Evolutionary conservation across 23 tunicate species (phyloP).

Genomic region (Oikopleura dioica): DNA sequence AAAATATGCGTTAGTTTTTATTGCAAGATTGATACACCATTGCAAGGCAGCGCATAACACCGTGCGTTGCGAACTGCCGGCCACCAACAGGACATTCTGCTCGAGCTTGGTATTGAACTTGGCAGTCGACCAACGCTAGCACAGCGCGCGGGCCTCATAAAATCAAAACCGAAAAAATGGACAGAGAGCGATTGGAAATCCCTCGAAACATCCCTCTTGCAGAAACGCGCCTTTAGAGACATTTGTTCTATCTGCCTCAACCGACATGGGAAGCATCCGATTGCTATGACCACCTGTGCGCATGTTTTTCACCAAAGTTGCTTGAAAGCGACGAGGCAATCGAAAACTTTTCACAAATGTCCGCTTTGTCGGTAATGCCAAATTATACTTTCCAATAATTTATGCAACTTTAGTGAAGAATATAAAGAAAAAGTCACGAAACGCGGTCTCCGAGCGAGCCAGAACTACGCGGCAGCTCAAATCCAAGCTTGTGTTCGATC

Average conservation of each 20-base stretch:
- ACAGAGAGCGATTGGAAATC: neutral
- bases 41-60: too few species aligned
- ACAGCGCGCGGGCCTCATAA: neutral
- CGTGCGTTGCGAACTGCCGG: neutral
- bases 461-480: neutral
- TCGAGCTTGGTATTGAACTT: neutral
- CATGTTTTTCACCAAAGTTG: neutral
- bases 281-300: neutral
- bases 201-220: neutral
- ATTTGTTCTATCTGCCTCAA: neutral
- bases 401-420: too few species aligned
- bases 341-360: neutral
- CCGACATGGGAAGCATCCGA: neutral
- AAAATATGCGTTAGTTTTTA: too few species aligned
- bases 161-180: neutral
- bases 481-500: neutral
- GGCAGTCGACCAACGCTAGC: neutral
- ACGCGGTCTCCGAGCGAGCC: neutral
- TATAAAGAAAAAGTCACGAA: neutral
- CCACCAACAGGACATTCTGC: neutral
- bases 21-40: too few species aligned
- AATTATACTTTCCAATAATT: too few species aligned
- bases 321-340: neutral
- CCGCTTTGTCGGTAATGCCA: conserved; percentile 2
- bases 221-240: neutral